Evolutionary conservation across 2,113 vertebrate species (phyloP), one percentile per base, ranked within the genome.

Genomic region (Butastur rufipennis): DNA sequence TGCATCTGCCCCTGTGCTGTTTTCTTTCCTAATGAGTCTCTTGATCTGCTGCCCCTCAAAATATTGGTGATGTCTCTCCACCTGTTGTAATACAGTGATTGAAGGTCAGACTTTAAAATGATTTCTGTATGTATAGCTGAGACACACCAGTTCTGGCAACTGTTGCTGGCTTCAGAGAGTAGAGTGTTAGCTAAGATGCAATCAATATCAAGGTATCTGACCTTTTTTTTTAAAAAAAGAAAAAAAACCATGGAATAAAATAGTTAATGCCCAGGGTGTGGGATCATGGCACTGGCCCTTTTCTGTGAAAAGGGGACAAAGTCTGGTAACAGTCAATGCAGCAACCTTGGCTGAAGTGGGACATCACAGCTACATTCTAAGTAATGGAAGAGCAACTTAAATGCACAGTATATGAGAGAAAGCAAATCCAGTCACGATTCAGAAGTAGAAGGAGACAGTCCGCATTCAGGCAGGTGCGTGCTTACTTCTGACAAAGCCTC

Each of bases 51-150:
- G 45, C 66, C 61, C n/a, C 84, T 91, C 50, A 10, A 20, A 66
- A 68, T 36, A 18, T 9, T 36, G 6, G 15, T 67, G 65, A 18
- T 78, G 29, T 62, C 59, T 86, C 31, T 92, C 45, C 66, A 55
- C 56, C 65, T 73, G 48, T 78, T 81, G 77, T 95, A 81, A 91
- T 90, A 63, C 88, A 78, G 72, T 14, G 43, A 32, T 29, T 95
- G 88, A 95, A 96, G 91, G 90, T 91, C 95, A 95, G 88, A 21
- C 80, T 87, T 71, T 9, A 45, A 81, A 94, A 89, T 65, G 0
- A 79, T 84, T 89, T 79, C 75, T 78, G 23, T 78, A 5, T 27
- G 31, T 27, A 15, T 47, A 74, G 77, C 67, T 47, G 88, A 86
- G 88, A 63, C 50, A 63, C 68, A 74, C 9, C 61, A 88, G 47